Base-by-base conservation (phyloP, 1,140 invertebrate species). In the Apis laboriosa region DNA sequence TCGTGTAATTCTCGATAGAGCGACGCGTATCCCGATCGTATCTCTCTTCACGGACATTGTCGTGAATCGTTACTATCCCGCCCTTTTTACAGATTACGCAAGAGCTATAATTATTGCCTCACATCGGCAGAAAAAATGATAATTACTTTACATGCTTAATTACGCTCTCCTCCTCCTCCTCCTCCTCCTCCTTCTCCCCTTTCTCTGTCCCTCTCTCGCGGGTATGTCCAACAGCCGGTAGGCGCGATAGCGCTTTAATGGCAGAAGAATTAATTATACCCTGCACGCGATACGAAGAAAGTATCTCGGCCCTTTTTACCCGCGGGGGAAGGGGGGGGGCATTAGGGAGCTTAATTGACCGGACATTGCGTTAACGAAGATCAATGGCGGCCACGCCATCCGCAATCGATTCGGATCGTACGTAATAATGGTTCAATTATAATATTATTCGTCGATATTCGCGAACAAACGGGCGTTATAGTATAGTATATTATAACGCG, bases 21-120 rank as follows among this genome's bases (percentile, higher is more conserved):
- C 77, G 75, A 70, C 49, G 21, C 61, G 58, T 28, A 34, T 34
- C 28, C 21, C 61, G 77, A 83, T 86, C 55, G 77, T 85, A 89
- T 86, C 85, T 68, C 21, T 7, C 21, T 1, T 9, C n/a, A 86
- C 83, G 88, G 88, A 92, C 90, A 88, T 92, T 90, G 88, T 91
- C 89, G 87, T 92, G 90, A 90, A 92, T 92, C 90, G 91, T 92
- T 43, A 90, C 90, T 21, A 15, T 51, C 17, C 70, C n/a, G 53
- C 70, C 68, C 34, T 43, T 55, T 34, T 74, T 53, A 24, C n/a
- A 74, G 77, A 84, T 84, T 80, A 71, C 77, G 76, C 76, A 83
- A 83, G 55, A 51, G 58, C 43, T 78, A 72, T 78, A 83, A 83
- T 83, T 83, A 83, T 83, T 83, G 58, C 60, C 43, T 77, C 75